Evolutionary conservation across 2,113 vertebrate genomes (phyloP).

Genomic region (Orientallactaga bullata): DNA sequence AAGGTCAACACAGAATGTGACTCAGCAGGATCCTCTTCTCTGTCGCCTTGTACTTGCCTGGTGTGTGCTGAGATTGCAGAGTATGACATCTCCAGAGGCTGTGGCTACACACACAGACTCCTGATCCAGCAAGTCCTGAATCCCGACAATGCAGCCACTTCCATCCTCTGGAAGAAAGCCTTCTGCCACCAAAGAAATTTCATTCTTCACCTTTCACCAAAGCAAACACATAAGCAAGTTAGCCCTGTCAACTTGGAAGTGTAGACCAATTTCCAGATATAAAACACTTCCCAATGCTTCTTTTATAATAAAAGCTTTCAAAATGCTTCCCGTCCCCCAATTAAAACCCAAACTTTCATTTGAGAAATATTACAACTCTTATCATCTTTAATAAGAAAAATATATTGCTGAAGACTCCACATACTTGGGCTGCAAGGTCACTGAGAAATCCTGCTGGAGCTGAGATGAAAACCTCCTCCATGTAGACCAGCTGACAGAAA

Average conservation of each 20-base stretch:
- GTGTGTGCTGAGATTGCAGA: conserved; percentile 90
- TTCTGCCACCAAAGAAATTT: conserved; percentile 89
- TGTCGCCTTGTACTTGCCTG: conserved; percentile 87
- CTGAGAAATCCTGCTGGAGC: too few relatives aligned
- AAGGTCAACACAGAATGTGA: background rate
- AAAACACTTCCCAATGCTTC: background rate
- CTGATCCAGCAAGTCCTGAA: conserved; percentile 94
- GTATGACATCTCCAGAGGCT: conserved; percentile 92
- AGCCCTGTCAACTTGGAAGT: conserved; percentile 21
- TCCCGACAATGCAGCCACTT: conserved; percentile 90
- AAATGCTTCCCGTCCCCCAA: background rate
- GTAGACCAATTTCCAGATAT: conserved; percentile 3
- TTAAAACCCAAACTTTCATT: conserved; percentile 61
- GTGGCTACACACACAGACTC: conserved; percentile 95
- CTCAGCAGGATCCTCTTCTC: background rate
- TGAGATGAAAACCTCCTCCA: too few relatives aligned
- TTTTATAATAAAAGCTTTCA: conserved; percentile 41
- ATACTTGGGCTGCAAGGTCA: too few relatives aligned
- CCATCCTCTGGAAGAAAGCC: conserved; percentile 93
- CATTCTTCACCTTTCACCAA: conserved; percentile 88
- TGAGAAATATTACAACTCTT: conserved; percentile 6
- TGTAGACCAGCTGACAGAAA: too few relatives aligned
- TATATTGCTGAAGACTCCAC: background rate
- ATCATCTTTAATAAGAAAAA: conserved; percentile 24
- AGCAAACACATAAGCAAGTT: conserved; percentile 44